Evolutionary conservation across 2,888 invertebrate species (phyloP).

Genomic region (Chironomus tentans): DNA sequence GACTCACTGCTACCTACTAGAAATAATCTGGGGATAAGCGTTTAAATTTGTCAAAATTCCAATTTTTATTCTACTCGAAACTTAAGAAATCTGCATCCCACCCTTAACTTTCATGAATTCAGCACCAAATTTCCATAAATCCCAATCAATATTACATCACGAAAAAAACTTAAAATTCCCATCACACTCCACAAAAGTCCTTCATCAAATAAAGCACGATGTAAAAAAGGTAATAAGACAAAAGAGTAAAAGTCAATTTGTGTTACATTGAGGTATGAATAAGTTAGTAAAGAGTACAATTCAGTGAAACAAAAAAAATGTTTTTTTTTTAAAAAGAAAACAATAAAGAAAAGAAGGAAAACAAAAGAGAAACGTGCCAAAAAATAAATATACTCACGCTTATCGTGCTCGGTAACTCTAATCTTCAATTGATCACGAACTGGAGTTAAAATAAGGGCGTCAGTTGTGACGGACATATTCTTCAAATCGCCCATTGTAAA

Average conservation of each 20-base stretch:
- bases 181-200: too few relatives aligned
- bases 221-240: background rate
- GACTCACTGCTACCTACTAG: too few relatives aligned
- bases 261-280: background rate
- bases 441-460: constrained; percentile 59
- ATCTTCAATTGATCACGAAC: constrained; percentile 63
- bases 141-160: too few relatives aligned
- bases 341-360: background rate
- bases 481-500: constrained; percentile 73
- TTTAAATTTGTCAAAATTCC: too few relatives aligned
- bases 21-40: too few relatives aligned
- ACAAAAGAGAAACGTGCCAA: background rate
- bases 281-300: background rate
- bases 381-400: constrained; percentile 49
- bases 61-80: too few relatives aligned
- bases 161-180: background rate
- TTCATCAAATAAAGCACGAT: background rate
- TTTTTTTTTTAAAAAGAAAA: background rate
- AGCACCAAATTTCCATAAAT: too few relatives aligned
- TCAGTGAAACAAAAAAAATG: background rate
- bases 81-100: too few relatives aligned
- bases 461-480: constrained; percentile 51
- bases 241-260: background rate
- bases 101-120: too few relatives aligned
- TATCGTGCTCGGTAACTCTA: constrained; percentile 64